phyloP scores from a whole-genome alignment of 2,888 invertebrate genomes.

The Eilema depressum region DNA sequence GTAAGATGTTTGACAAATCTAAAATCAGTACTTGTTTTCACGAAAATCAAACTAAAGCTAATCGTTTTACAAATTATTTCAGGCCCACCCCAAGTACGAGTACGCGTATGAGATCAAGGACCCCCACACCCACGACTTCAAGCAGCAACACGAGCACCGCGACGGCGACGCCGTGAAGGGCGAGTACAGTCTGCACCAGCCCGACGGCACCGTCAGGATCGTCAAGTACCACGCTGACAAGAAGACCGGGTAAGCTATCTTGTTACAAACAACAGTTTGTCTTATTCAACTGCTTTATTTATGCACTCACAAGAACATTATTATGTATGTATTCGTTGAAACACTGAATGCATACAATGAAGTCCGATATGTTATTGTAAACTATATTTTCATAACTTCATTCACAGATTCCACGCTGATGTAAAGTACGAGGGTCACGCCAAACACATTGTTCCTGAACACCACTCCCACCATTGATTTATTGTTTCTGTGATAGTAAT shows the following conservation, averaged over 20 bases:
- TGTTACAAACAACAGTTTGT: no score
- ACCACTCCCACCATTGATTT: slow-evolving; percentile 41
- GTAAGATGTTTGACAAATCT: slow-evolving; percentile 12
- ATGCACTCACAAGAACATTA: no score
- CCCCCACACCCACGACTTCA: slow-evolving; percentile 80
- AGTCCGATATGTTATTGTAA: no score
- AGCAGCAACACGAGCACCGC: slow-evolving; percentile 75
- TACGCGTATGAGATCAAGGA: slow-evolving; percentile 81
- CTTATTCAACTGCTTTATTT: no score
- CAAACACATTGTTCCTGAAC: slow-evolving; percentile 43
- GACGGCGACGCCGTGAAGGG: slow-evolving; percentile 50
- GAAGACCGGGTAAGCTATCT: slow-evolving; percentile 46
- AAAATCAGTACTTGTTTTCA: background rate
- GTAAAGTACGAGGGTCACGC: slow-evolving; percentile 46
- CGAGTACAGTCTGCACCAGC: slow-evolving; percentile 61
- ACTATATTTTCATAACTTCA: slow-evolving; percentile 13
- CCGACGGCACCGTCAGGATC: slow-evolving; percentile 33
- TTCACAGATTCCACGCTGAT: slow-evolving; percentile 47
- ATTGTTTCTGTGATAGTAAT: background rate
- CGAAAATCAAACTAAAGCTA: background rate
- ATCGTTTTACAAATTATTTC: background rate
- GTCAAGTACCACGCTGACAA: slow-evolving; percentile 84
- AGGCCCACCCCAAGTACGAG: slow-evolving; percentile 30
- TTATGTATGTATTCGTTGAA: no score
- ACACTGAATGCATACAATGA: no score